Evolutionary conservation across 2,113 vertebrate genomes (phyloP).

Genomic region (Girardinichthys multiradiatus): DNA sequence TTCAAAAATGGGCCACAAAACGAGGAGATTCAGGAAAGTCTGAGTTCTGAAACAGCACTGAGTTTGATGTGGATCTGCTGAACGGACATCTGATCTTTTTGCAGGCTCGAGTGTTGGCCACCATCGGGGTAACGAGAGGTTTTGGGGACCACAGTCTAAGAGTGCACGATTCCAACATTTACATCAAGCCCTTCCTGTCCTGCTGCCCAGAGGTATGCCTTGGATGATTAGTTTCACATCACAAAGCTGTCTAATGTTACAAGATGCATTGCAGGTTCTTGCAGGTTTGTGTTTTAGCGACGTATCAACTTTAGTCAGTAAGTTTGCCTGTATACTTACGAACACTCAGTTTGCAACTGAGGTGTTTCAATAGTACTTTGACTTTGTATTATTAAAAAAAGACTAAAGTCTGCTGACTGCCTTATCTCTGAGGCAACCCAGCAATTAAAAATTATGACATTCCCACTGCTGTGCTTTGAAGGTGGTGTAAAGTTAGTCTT

Average conservation of each 20-base stretch:
- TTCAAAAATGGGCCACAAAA: too few species aligned
- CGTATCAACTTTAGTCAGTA: background rate
- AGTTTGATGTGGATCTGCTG: slow-evolving; percentile 5
- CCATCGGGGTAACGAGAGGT: slow-evolving; percentile 95
- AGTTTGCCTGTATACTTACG: too few species aligned
- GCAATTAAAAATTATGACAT: background rate
- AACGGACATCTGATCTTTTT: slow-evolving; percentile 24
- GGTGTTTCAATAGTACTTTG: too few species aligned
- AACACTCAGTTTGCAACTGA: too few species aligned
- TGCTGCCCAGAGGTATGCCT: slow-evolving; percentile 91
- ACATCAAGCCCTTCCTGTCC: slow-evolving; percentile 97
- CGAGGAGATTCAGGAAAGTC: too few species aligned
- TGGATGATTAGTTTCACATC: background rate
- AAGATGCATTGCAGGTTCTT: too few species aligned
- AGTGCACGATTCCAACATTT: slow-evolving; percentile 97
- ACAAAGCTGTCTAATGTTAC: too few species aligned
- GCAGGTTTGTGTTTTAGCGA: background rate
- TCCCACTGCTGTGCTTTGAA: background rate
- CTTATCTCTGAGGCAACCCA: background rate
- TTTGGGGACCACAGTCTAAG: slow-evolving; percentile 96
- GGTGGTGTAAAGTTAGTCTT: background rate
- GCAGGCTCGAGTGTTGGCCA: slow-evolving; percentile 96
- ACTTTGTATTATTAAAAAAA: too few species aligned
- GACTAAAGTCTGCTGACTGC: too few species aligned
- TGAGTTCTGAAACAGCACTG: background rate